phyloP scores from a whole-genome alignment of 2,113 vertebrate species.

The Albula glossodonta region DNA sequence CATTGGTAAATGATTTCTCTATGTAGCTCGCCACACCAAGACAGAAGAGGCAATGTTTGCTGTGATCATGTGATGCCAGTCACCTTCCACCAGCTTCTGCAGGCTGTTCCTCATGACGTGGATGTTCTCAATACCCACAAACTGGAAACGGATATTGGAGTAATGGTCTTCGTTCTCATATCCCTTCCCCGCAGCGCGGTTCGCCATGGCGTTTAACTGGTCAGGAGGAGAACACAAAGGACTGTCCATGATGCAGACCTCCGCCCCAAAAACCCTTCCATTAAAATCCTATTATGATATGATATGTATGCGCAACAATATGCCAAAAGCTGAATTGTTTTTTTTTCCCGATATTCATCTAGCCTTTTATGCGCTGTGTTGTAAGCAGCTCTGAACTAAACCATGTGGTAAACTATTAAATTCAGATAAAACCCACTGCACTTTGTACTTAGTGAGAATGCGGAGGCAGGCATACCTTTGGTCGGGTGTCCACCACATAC shows the following conservation, averaged over 20 bases:
- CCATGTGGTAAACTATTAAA: neutral
- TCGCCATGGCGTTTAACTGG: conserved; percentile 78
- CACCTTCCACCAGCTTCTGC: conserved; percentile 81
- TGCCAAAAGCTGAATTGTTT: neutral
- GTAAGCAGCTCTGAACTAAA: neutral
- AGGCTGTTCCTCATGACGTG: conserved; percentile 80
- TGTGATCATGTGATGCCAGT: neutral
- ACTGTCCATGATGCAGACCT: neutral
- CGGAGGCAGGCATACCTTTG: conserved; percentile 64
- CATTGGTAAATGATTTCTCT: conserved; percentile 9
- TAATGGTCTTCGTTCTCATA: conserved; percentile 83
- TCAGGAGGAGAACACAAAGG: conserved; percentile 17
- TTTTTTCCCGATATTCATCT: neutral
- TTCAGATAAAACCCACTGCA: too few relatives aligned
- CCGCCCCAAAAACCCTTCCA: neutral
- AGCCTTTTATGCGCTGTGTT: neutral
- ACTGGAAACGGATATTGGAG: conserved; percentile 77
- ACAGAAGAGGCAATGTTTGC: neutral
- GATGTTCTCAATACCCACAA: conserved; percentile 82
- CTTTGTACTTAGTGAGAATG: too few relatives aligned
- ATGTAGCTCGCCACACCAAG: neutral
- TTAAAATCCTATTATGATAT: neutral
- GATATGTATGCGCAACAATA: neutral
- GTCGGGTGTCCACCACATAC: conserved; percentile 81
- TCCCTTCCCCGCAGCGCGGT: conserved; percentile 78